These are phyloP conservation scores for Pipa parva DNA, from an alignment of 2,113 vertebrate genomes.

Conservation along the genomic window DNA sequence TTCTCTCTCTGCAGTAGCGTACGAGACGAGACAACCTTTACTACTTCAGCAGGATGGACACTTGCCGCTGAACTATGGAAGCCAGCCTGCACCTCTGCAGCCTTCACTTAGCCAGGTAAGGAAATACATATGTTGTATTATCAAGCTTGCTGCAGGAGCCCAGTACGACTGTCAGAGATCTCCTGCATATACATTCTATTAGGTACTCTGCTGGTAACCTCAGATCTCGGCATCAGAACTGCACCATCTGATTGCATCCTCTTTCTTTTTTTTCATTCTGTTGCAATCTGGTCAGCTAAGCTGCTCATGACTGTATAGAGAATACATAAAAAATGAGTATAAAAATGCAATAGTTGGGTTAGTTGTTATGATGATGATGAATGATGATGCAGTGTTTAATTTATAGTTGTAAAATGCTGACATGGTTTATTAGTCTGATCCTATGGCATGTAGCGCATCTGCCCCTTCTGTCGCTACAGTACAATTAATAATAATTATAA, in stretches of 20 bases:
- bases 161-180: background rate
- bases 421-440: constrained; percentile 7
- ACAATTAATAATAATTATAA: too few relatives aligned
- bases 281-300: constrained; percentile 12
- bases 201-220: background rate
- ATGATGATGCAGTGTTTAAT: background rate
- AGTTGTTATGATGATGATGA: too few relatives aligned
- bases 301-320: constrained; percentile 5
- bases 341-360: constrained; percentile 1
- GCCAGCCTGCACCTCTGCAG: constrained; percentile 61
- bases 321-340: background rate
- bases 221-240: background rate
- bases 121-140: background rate
- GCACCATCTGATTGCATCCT: constrained; percentile 18
- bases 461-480: constrained; percentile 21
- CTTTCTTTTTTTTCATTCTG: background rate
- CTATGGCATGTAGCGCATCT: constrained; percentile 14
- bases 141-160: background rate
- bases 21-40: constrained; percentile 65
- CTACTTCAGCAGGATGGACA: constrained; percentile 66
- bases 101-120: constrained; percentile 71
- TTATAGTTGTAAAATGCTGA: constrained; percentile 12
- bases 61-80: constrained; percentile 66
- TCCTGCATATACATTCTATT: constrained; percentile 16
- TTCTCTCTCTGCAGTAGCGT: constrained; percentile 60